Conservation (phyloP, 1,140 invertebrate genomes). For the Onthophagus taurus region DNA sequence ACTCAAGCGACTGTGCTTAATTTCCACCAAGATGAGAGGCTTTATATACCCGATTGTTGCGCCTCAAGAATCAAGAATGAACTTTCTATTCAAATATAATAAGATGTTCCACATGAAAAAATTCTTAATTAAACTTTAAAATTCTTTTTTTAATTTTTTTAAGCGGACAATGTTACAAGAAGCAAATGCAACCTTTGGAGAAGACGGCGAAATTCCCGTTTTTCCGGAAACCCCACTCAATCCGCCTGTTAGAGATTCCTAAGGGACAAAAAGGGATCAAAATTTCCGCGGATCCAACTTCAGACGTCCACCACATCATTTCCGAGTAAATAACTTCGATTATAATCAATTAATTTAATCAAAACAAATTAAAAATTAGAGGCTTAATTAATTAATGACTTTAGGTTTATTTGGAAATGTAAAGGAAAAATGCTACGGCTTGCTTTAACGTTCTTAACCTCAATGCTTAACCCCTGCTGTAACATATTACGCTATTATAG, state of each 20-base stretch:
- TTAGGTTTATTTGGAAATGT: slow-evolving; percentile 32
- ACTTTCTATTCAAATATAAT: too few species aligned
- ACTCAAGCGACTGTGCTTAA: too few species aligned
- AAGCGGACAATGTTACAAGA: slow-evolving; percentile 55
- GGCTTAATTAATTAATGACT: too few species aligned
- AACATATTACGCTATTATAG: slow-evolving; percentile 26
- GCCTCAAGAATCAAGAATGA: too few species aligned
- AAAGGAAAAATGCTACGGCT: slow-evolving; percentile 49
- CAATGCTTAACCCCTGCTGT: slow-evolving; percentile 54
- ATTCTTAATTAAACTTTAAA: background rate
- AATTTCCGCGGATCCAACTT: slow-evolving; percentile 43
- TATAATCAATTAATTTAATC: background rate
- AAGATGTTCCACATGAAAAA: too few species aligned
- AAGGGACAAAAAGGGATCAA: slow-evolving; percentile 47
- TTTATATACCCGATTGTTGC: too few species aligned
- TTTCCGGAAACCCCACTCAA: slow-evolving; percentile 59
- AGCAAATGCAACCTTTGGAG: slow-evolving; percentile 46
- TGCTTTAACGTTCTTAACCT: slow-evolving; percentile 53
- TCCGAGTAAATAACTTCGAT: slow-evolving; percentile 5
- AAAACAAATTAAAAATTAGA: too few species aligned
- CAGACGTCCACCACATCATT: slow-evolving; percentile 7
- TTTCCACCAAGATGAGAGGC: too few species aligned
- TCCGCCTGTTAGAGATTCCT: slow-evolving; percentile 69
- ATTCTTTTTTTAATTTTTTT: slow-evolving; percentile 13
- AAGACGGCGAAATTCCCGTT: slow-evolving; percentile 47